These are phyloP conservation scores for Apostichopus californicus DNA, from an alignment of 35 echinoderm and acorn worm genomes.

Conservation along the genomic window DNA sequence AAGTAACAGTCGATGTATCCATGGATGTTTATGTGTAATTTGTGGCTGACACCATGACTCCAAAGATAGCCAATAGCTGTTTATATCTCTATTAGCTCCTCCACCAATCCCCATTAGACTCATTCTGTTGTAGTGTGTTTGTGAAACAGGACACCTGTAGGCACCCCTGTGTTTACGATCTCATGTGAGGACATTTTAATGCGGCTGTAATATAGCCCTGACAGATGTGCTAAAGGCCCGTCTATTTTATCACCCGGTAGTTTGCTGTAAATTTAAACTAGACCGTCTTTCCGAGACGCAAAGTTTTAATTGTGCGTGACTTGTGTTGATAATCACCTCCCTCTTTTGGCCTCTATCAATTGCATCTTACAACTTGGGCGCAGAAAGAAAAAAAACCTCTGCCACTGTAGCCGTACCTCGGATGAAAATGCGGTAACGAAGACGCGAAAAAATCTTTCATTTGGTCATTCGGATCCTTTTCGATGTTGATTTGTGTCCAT, in stretches of 20 bases:
- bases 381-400: not conserved
- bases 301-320: slow-evolving; percentile 51
- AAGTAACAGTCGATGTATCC: too few species aligned
- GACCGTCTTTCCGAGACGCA: slow-evolving; percentile 18
- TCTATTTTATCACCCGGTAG: slow-evolving; percentile 44
- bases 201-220: slow-evolving; percentile 35
- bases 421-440: not conserved
- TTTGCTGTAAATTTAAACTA: slow-evolving; percentile 47
- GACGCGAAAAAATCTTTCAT: too few species aligned
- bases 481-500: slow-evolving; percentile 7
- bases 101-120: slow-evolving; percentile 11
- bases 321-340: slow-evolving; percentile 12
- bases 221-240: slow-evolving; percentile 50
- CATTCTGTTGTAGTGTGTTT: slow-evolving; percentile 2
- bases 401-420: not conserved
- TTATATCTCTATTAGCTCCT: slow-evolving; percentile 36
- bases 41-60: too few species aligned
- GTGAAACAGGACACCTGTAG: slow-evolving; percentile 34
- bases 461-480: not conserved
- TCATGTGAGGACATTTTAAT: slow-evolving; percentile 44
- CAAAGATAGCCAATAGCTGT: too few species aligned
- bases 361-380: slow-evolving; percentile 23
- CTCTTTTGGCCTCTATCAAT: slow-evolving; percentile 47
- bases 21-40: too few species aligned
- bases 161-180: slow-evolving; percentile 46